Evolutionary conservation across 2,113 vertebrate genomes (phyloP), one percentile per base, ranked within the genome.

Genomic region (Lanius collurio): DNA sequence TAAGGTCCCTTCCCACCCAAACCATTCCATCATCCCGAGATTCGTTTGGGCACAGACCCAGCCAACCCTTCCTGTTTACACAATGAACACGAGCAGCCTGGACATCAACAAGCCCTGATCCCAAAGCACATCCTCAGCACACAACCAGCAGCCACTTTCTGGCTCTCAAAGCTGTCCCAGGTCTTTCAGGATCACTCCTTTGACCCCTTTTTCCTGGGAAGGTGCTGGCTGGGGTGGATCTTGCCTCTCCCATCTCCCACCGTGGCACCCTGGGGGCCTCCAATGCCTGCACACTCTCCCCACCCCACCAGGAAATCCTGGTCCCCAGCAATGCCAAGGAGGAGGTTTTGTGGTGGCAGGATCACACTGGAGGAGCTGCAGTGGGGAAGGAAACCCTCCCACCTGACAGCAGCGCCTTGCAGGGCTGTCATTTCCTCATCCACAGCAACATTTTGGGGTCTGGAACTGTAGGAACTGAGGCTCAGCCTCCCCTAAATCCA

Each of bases 331-430:
- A 11, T 28, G 37, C 7, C 75, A 2, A 20, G 37, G 30, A 49
- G 31, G 33, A 56, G 37, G 15, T 3, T 6, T 2, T 11, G 13
- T 1, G 17, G 28, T 37, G 31, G 24, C 70, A 33, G 68, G 37
- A 41, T 50, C 2, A 0, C 1, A 12, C 47, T 18, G 17, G 41
- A 87, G 46, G 65, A 50, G 41, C n/a, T 78, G 7, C 59, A 13
- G 21, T 9, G 19, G 5, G 18, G 22, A 46, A 82, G 42, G 28
- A 42, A 46, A 30, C 20, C 7, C 68, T 71, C 63, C 22, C 15
- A 7, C 17, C 49, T 5, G 21, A 3, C 33, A 33, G 14, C 63
- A 80, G 46, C 47, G 13, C 26, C n/a, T 9, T 1, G 0, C 63
- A 62, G 44, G 47, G 55, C 20, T 19, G 6, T 9, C 9, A 9